These are phyloP conservation scores for Myoxocephalus aenaeus DNA, from an alignment of 2,797 vertebrate species.

Conservation along the genomic window DNA sequence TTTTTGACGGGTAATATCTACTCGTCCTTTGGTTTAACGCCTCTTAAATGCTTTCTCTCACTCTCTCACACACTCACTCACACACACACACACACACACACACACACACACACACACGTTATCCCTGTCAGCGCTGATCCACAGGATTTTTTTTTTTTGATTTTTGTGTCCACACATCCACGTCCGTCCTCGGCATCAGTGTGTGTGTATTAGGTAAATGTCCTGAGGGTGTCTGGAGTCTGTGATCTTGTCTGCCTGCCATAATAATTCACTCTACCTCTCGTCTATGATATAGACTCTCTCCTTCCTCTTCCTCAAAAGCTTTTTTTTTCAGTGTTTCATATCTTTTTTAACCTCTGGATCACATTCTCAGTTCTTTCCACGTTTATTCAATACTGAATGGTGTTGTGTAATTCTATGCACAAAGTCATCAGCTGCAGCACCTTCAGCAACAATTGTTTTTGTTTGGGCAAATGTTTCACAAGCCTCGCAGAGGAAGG, in stretches of 20 bases:
- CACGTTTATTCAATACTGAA: constrained; percentile 3
- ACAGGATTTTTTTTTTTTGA: too few species aligned
- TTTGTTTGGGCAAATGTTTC: not conserved
- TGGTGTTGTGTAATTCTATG: not conserved
- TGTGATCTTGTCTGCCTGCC: constrained; percentile 56
- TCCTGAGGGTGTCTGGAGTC: constrained; percentile 44
- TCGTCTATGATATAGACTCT: constrained; percentile 1
- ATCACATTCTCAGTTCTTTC: constrained; percentile 3
- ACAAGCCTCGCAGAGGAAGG: not conserved
- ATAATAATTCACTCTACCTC: constrained; percentile 51
- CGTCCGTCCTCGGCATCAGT: constrained; percentile 28
- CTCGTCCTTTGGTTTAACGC: not conserved
- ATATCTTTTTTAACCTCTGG: constrained; percentile 8
- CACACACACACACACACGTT: too few species aligned
- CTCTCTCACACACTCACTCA: not conserved
- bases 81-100: not conserved
- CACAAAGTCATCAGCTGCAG: not conserved
- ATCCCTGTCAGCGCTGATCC: too few species aligned
- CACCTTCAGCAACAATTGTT: not conserved
- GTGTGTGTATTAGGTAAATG: constrained; percentile 50
- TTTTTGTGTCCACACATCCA: not conserved
- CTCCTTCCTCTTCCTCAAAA: not conserved
- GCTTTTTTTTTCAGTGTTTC: not conserved
- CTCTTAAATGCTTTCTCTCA: not conserved
- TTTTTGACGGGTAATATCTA: not conserved